phyloP scores from a whole-genome alignment of 2,888 invertebrate genomes.

The Stenodema calcarata region DNA sequence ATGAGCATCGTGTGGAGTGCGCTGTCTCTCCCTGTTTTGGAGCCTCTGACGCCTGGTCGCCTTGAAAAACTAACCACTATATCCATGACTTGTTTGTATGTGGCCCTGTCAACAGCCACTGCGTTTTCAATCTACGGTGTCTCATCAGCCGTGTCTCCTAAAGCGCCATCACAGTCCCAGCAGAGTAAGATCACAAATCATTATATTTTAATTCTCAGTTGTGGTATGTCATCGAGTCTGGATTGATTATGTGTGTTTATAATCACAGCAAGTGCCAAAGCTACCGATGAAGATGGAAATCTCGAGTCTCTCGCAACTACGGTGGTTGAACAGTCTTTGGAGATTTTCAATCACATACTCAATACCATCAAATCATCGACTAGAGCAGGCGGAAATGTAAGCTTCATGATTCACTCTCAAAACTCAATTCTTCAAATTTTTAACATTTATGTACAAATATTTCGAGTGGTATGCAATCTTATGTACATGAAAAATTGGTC shows the following conservation, averaged over 20 bases:
- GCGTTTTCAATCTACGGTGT: conserved; percentile 58
- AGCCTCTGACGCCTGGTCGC: conserved; percentile 85
- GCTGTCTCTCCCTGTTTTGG: conserved; percentile 83
- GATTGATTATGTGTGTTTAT: neutral
- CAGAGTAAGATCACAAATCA: neutral
- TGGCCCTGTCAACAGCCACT: conserved; percentile 60
- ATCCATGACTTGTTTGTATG: conserved; percentile 81
- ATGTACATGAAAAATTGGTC: neutral
- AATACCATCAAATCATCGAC: conserved; percentile 83
- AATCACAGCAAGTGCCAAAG: conserved; percentile 54
- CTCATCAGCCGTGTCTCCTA: conserved; percentile 65
- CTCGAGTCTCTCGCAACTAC: conserved; percentile 80
- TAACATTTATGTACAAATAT: neutral
- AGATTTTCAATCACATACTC: conserved; percentile 82
- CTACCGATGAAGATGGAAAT: conserved; percentile 75
- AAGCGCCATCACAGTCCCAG: conserved; percentile 60
- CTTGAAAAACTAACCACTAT: conserved; percentile 81
- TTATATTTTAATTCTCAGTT: neutral
- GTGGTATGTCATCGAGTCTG: too few relatives aligned
- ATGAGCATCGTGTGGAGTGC: conserved; percentile 83
- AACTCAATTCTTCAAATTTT: too few relatives aligned
- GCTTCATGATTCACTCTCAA: conserved; percentile 60
- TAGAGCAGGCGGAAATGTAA: conserved; percentile 84
- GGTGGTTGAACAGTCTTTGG: conserved; percentile 86
- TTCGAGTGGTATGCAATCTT: neutral